Base-by-base conservation (phyloP, 2,113 vertebrate genomes). In the Gadus chalcogrammus region DNA sequence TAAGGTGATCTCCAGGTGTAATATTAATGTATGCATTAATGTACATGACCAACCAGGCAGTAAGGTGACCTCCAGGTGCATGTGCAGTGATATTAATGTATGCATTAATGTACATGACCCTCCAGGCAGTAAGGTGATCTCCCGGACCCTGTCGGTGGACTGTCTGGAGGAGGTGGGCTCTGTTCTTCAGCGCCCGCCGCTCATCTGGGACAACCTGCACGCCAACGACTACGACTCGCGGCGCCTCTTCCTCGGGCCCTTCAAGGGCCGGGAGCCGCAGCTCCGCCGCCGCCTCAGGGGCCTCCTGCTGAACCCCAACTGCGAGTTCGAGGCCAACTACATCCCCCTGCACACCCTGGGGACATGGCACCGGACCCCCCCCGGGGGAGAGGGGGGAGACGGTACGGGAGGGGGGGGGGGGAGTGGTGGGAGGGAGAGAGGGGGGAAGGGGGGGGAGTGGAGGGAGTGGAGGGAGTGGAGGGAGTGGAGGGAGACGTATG, bases 161-260 rank as follows among this genome's bases (percentile, higher is more conserved):
- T 87, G 89, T 61, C 82, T 95, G 81, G 82, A 90, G 5, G 94
- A 95, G 85, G 93, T 94, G 79, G 89, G 92, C 73, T 76, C 82
- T 0, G 91, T 94, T 67, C 91, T 95, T 31, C 91, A 66, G 68
- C 92, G 92, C 4, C 75, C 78, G 0, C 94, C 90, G 0, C 4
- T 94, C 77, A 92, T 95, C 75, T 95, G 94, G 94, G 94, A 95
- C 92, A 95, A 95, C 81, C 90, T 95, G 58, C 94, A 95, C 0
- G 94, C 94, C 31, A 95, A 95, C 0, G 94, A 95, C 90, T 95
- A 95, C 0, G 94, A 95, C 89, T 94, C 93, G 70, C 89, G 93
- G 0, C 92, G 93, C 0, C 91, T 95, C 74, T 95, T 95, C 87
- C 87, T 95, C 84, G 94, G 94, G 31, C 94, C 94, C 24, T 95